Evolutionary conservation across 2,797 vertebrate genomes (phyloP).

Genomic region (Crypturellus tataupa): DNA sequence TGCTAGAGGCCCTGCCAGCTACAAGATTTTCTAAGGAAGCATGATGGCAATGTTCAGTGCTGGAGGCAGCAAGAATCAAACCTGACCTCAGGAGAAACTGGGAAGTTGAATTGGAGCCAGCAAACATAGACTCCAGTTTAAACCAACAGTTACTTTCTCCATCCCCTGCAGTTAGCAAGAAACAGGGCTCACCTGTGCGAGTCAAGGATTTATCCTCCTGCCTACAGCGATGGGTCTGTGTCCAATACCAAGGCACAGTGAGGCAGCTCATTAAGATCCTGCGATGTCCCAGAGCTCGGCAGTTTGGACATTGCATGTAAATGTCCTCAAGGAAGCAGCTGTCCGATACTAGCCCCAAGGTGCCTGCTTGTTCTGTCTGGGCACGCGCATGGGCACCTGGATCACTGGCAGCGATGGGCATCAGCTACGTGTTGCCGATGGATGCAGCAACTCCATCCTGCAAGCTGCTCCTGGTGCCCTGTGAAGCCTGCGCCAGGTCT

Average conservation of each 20-base stretch:
- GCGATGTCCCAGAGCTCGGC: not conserved
- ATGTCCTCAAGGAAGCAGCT: not conserved
- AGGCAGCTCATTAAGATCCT: not conserved
- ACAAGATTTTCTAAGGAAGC: not conserved
- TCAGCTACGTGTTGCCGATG: not conserved
- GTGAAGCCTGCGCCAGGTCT: not conserved
- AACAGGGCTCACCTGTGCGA: not conserved
- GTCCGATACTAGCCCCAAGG: not conserved
- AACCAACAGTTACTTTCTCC: not conserved
- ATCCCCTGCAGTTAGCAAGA: not conserved
- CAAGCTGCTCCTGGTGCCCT: not conserved
- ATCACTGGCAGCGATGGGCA: not conserved
- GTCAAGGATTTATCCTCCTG: not conserved
- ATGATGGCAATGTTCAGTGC: not conserved
- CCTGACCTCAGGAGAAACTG: not conserved
- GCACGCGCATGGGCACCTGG: accelerated
- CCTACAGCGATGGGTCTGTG: not conserved
- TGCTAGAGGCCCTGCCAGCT: not conserved
- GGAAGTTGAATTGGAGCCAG: not conserved
- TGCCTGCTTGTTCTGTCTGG: not conserved
- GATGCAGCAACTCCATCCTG: not conserved
- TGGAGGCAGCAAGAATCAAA: not conserved
- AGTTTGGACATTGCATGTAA: not conserved
- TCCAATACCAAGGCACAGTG: not conserved
- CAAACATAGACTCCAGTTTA: not conserved